A percentile compares a stretch with the other conserved stretches of the same genome.
phyloP scores from a whole-genome alignment of 2,113 vertebrate genomes.

The Cephalopterus ornatus region DNA sequence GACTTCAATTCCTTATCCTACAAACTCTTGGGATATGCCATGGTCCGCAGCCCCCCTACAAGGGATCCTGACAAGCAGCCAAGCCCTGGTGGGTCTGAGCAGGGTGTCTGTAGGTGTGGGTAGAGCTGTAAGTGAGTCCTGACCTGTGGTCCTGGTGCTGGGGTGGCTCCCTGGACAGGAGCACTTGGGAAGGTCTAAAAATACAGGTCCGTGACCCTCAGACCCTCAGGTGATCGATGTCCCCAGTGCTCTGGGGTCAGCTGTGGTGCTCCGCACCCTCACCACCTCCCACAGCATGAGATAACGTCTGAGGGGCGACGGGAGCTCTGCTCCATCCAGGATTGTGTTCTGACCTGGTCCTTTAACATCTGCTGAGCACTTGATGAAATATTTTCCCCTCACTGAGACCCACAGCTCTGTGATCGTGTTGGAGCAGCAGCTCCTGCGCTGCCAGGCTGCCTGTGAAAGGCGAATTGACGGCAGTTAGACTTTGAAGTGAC shows the following conservation, averaged over 20 bases:
- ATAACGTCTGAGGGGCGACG: not conserved
- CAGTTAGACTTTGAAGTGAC: not conserved
- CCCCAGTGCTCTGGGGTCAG: not conserved
- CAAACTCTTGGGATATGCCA: fast-evolving
- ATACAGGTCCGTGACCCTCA: fast-evolving
- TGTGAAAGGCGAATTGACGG: not conserved
- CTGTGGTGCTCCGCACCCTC: not conserved
- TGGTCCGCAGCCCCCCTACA: not conserved
- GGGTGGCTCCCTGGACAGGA: fast-evolving
- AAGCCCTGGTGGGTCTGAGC: not conserved
- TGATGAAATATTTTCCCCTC: not conserved
- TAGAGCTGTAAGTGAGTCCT: fast-evolving
- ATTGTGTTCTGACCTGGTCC: not conserved
- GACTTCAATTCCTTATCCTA: not conserved
- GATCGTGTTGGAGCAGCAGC: not conserved
- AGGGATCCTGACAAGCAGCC: not conserved
- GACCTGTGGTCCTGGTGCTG: not conserved
- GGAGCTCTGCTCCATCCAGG: not conserved
- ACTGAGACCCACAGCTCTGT: not conserved
- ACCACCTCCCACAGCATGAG: not conserved
- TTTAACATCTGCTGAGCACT: not conserved
- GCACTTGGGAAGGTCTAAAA: not conserved
- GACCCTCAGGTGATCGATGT: fast-evolving
- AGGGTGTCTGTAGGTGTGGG: not conserved
- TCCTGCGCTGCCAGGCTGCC: not conserved